Conservation (phyloP, 1,140 invertebrate genomes). For the Dermatophagoides farinae region DNA sequence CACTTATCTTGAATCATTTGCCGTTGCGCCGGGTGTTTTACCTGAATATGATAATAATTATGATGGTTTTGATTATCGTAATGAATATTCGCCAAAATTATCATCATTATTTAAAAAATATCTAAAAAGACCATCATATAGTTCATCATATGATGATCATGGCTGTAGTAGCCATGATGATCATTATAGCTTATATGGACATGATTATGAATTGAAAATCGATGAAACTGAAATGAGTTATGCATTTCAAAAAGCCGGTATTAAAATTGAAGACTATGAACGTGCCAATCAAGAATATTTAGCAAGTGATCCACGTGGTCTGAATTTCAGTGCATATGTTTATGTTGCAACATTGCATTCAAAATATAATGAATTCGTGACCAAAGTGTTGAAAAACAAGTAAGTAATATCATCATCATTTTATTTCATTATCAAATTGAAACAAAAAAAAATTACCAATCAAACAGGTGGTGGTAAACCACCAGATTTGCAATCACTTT, state of each 20-base stretch:
- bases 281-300: slow-evolving; percentile 8
- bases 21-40: slow-evolving; percentile 3
- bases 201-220: neutral
- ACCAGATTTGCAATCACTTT: no score
- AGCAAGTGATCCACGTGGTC: slow-evolving; percentile 1
- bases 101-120: neutral
- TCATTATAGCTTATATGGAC: neutral
- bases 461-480: no score
- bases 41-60: neutral
- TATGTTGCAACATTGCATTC: slow-evolving; percentile 9
- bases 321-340: slow-evolving; percentile 8
- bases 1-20: neutral
- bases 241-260: neutral
- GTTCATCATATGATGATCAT: neutral
- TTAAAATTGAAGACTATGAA: slow-evolving; percentile 5
- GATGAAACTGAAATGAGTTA: neutral
- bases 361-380: slow-evolving; percentile 10
- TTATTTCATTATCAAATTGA: neutral
- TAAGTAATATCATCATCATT: neutral
- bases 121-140: neutral
- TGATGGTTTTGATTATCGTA: neutral
- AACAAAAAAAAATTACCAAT: neutral
- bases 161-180: neutral
- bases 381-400: neutral
- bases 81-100: slow-evolving; percentile 8